These are phyloP conservation scores for Oligia fasciuncula DNA, from an alignment of 2,888 invertebrate genomes.

Conservation along the genomic window DNA sequence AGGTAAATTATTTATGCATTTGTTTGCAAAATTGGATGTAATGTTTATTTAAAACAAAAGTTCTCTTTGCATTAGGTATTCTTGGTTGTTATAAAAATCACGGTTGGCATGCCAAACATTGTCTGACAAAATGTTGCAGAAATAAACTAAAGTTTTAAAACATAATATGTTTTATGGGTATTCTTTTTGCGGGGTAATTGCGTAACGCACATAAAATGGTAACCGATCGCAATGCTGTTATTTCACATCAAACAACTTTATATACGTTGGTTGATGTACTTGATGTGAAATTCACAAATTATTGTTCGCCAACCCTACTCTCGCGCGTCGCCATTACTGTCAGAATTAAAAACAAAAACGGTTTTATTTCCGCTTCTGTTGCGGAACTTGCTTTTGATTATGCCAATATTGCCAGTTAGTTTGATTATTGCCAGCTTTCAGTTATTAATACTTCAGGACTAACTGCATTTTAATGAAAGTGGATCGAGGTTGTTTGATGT, in stretches of 20 bases:
- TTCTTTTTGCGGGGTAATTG: background rate
- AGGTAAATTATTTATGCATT: background rate
- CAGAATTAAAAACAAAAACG: conserved; percentile 51
- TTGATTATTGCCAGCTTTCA: conserved; percentile 6
- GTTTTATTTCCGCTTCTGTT: conserved; percentile 25
- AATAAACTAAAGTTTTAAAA: background rate
- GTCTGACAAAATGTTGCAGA: background rate
- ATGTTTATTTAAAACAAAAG: background rate
- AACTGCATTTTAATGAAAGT: background rate
- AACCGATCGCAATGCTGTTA: background rate
- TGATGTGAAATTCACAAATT: background rate
- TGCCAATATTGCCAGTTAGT: conserved; percentile 28
- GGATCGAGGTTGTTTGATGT: conserved; percentile 1
- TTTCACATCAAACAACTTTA: background rate
- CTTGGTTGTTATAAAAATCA: background rate
- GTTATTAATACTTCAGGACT: background rate
- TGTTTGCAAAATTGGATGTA: conserved; percentile 1
- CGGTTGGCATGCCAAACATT: background rate
- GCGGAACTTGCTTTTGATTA: conserved; percentile 42
- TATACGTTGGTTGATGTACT: background rate
- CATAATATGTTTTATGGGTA: background rate
- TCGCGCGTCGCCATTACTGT: conserved; percentile 13
- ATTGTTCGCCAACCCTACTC: conserved; percentile 23
- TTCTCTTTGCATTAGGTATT: background rate
- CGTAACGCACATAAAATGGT: background rate